Percentiles rank a stretch among this genome's conserved stretches.
Evolutionary conservation across 2,113 vertebrate species (phyloP).

Genomic region (Speoplatyrhinus poulsoni): DNA sequence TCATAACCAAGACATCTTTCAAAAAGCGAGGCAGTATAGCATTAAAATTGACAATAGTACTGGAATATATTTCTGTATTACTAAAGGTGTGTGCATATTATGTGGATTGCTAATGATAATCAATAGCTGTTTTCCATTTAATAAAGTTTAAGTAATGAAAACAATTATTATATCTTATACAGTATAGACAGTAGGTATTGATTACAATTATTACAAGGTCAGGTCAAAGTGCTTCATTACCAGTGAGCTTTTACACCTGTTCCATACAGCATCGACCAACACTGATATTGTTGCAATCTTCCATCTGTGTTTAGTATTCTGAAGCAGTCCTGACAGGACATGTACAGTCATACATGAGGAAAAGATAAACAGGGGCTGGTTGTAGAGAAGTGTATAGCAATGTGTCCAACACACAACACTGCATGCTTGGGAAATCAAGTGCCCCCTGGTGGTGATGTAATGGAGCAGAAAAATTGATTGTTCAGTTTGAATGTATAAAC

Average conservation of each 20-base stretch:
- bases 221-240: not conserved
- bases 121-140: not conserved
- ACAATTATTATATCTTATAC: not conserved
- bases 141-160: not conserved
- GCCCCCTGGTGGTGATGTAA: constrained; percentile 80
- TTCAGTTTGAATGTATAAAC: constrained; percentile 64
- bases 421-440: constrained; percentile 72
- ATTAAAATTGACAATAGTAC: not conserved
- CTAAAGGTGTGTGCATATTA: not conserved
- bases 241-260: not conserved
- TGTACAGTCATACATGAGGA: constrained; percentile 34
- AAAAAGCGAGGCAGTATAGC: constrained; percentile 10
- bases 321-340: constrained; percentile 7
- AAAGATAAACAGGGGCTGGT: constrained; percentile 46
- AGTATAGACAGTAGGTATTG: not conserved
- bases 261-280: not conserved
- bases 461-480: constrained; percentile 71
- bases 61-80: not conserved
- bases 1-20: constrained; percentile 32
- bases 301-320: not conserved
- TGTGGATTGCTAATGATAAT: not conserved
- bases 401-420: constrained; percentile 68
- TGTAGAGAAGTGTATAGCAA: constrained; percentile 60
- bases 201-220: not conserved
- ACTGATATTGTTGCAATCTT: not conserved